phyloP scores from a whole-genome alignment of 1,140 invertebrate genomes.

The Diorhabda elongata region DNA sequence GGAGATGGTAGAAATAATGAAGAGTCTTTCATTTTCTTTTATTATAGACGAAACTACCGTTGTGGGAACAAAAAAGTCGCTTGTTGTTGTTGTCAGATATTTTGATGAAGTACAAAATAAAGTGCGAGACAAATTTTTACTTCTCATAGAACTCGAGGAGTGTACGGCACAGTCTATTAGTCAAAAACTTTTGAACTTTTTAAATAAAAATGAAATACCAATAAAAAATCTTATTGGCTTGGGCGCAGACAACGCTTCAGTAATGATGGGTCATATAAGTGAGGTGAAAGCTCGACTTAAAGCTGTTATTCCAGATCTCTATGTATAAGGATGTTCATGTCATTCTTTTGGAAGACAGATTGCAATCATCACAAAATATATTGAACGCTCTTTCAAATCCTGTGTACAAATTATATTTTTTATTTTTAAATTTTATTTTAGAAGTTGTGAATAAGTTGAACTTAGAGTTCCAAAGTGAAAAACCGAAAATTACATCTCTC shows the following conservation, averaged over 20 bases:
- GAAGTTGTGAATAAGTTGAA: conserved; percentile 7
- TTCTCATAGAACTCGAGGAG: conserved; percentile 35
- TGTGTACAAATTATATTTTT: conserved; percentile 6
- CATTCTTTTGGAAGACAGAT: conserved; percentile 10
- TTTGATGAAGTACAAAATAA: conserved; percentile 13
- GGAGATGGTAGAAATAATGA: neutral
- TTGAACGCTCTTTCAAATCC: neutral
- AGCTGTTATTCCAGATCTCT: conserved; percentile 15
- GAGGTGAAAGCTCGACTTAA: conserved; percentile 32
- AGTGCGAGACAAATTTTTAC: conserved; percentile 39
- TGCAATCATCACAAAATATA: neutral
- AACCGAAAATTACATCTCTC: conserved; percentile 9
- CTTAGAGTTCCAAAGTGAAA: conserved; percentile 17
- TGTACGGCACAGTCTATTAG: conserved; percentile 34
- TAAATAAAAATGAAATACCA: conserved; percentile 40
- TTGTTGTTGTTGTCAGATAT: conserved; percentile 9
- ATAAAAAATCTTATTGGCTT: conserved; percentile 45
- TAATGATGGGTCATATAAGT: conserved; percentile 44
- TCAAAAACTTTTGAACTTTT: conserved; percentile 38
- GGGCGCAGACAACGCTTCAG: conserved; percentile 43
- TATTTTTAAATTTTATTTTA: conserved; percentile 10
- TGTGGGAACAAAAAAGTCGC: conserved; percentile 11
- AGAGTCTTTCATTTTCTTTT: conserved; percentile 9
- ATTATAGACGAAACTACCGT: conserved; percentile 18
- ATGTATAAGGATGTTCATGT: conserved; percentile 17